These are phyloP conservation scores for Xenentodon cancila DNA, from an alignment of 2,797 vertebrate genomes.

Conservation along the genomic window DNA sequence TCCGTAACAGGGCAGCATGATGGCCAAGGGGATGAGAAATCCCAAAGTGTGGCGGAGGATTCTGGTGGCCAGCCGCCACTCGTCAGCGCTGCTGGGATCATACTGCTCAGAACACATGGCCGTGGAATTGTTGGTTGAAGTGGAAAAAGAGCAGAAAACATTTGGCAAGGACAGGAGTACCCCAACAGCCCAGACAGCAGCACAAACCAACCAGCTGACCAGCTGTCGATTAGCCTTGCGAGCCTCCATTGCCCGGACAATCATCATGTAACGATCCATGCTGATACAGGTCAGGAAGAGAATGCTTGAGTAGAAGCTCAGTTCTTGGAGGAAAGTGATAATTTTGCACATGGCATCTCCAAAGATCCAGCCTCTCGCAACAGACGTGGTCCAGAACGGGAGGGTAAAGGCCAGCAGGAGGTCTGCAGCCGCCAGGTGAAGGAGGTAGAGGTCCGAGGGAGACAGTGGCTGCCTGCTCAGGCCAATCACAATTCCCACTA, in stretches of 20 bases:
- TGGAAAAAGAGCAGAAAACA: constrained; percentile 44
- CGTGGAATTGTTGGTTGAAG: neutral
- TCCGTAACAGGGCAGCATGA: constrained; percentile 79
- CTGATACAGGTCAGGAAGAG: constrained; percentile 82
- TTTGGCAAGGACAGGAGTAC: constrained; percentile 66
- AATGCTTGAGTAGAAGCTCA: constrained; percentile 82
- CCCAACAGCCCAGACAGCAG: constrained; percentile 64
- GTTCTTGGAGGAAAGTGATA: constrained; percentile 71
- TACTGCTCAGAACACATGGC: constrained; percentile 55
- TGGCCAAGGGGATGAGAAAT: constrained; percentile 71
- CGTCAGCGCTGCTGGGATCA: constrained; percentile 30
- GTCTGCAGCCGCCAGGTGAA: constrained; percentile 76
- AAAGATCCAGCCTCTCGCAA: constrained; percentile 74
- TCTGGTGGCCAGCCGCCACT: constrained; percentile 74
- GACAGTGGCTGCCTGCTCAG: constrained; percentile 53
- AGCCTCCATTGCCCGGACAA: constrained; percentile 67
- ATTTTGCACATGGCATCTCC: constrained; percentile 76
- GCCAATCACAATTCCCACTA: constrained; percentile 74
- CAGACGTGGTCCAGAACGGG: constrained; percentile 75
- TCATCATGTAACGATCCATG: constrained; percentile 79
- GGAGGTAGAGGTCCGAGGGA: constrained; percentile 80
- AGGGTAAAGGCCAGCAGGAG: constrained; percentile 74
- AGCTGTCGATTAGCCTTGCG: constrained; percentile 35
- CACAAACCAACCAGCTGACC: constrained; percentile 64
- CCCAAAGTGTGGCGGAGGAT: constrained; percentile 72